Conservation (phyloP, 2,888 invertebrate species). For the Meta bourneti region DNA sequence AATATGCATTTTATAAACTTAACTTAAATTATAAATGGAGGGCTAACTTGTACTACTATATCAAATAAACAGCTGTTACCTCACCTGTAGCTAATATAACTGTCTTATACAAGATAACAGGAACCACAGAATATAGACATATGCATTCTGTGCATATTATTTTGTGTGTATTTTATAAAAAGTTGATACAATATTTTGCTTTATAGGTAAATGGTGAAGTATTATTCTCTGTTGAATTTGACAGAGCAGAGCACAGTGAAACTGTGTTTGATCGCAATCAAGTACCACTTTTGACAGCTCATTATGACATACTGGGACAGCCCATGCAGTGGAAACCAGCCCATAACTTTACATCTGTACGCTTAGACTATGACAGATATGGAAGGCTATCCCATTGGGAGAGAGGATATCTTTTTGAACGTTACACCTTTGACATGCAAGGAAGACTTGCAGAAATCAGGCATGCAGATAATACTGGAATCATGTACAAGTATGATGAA, state of each 20-base stretch:
- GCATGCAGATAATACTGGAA: constrained; percentile 91
- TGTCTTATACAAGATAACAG: no score
- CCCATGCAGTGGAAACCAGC: constrained; percentile 88
- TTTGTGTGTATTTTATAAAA: no score
- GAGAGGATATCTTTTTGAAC: constrained; percentile 86
- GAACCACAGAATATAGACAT: no score
- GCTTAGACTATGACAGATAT: constrained; percentile 90
- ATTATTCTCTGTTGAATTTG: constrained; percentile 94
- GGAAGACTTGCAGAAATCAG: constrained; percentile 93
- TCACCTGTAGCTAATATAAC: no score
- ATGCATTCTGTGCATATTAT: no score
- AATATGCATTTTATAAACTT: no score
- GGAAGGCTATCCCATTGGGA: constrained; percentile 93
- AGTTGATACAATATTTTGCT: background rate
- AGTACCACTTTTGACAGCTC: constrained; percentile 90
- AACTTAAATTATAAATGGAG: no score
- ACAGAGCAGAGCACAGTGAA: constrained; percentile 93
- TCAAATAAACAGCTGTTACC: no score
- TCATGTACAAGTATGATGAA: constrained; percentile 89
- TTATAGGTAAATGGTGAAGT: constrained; percentile 92
- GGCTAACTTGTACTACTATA: no score
- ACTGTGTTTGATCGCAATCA: constrained; percentile 92
- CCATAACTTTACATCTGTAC: constrained; percentile 88
- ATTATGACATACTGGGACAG: constrained; percentile 93
- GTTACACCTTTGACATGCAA: constrained; percentile 91